A percentile compares a stretch with the other conserved stretches of the same genome.
These are phyloP conservation scores for Shargacucullia verbasci DNA, from an alignment of 2,888 invertebrate genomes.

Conservation along the genomic window DNA sequence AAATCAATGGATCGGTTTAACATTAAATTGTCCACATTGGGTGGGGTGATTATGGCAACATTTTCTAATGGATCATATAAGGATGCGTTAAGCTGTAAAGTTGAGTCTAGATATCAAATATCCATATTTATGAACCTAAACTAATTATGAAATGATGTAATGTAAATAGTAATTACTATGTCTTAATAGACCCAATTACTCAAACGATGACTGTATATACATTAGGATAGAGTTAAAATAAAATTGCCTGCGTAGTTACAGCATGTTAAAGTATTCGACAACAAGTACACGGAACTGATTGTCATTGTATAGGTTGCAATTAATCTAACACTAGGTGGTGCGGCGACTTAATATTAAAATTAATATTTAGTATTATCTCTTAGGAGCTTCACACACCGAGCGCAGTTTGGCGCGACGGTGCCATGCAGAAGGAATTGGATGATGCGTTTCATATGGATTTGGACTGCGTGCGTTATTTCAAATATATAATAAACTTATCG, in stretches of 20 bases:
- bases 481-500: conserved; percentile 54
- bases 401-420: conserved; percentile 60
- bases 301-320: conserved; percentile 56
- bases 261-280: conserved; percentile 61
- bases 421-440: conserved; percentile 60
- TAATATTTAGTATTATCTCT: conserved; percentile 56
- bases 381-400: conserved; percentile 59
- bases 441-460: conserved; percentile 60
- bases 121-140: no score
- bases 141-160: no score
- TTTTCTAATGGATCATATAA: no score
- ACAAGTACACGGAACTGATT: conserved; percentile 53
- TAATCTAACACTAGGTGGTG: conserved; percentile 48
- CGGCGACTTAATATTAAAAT: conserved; percentile 38
- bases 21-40: background rate
- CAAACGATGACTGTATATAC: conserved; percentile 37
- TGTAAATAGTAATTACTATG: conserved; percentile 40
- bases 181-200: conserved; percentile 13
- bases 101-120: no score
- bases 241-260: conserved; percentile 63
- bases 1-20: no score
- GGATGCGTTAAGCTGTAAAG: no score
- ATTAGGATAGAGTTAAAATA: conserved; percentile 31
- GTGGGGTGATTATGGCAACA: background rate
- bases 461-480: conserved; percentile 59